Evolutionary conservation across 2,797 vertebrate species (phyloP).

Genomic region (Amblyraja radiata): DNA sequence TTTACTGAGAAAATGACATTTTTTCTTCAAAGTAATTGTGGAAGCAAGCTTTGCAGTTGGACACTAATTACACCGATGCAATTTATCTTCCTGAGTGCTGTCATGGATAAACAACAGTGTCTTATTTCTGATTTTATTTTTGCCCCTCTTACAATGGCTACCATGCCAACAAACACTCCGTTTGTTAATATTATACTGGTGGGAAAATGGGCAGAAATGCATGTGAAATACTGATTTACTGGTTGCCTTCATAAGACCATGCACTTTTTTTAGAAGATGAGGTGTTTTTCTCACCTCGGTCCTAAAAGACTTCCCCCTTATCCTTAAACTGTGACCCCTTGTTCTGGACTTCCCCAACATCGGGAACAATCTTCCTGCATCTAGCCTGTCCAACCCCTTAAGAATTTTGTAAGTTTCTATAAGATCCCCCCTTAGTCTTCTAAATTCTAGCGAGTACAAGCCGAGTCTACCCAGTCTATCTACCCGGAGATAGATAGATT

Average conservation of each 20-base stretch:
- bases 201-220: not conserved
- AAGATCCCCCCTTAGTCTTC: no score
- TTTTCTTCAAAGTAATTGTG: not conserved
- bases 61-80: not conserved
- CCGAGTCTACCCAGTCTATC: no score
- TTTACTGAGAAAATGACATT: not conserved
- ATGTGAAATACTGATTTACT: not conserved
- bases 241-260: not conserved
- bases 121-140: not conserved
- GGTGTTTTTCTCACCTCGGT: no score
- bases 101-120: constrained; percentile 6
- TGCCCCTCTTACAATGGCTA: not conserved
- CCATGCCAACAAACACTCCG: not conserved
- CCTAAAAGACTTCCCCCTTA: no score
- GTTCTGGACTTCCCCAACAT: no score
- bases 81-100: not conserved
- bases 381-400: no score
- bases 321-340: no score
- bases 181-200: not conserved
- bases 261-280: not conserved
- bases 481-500: no score
- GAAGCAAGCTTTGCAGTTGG: not conserved
- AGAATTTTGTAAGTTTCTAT: no score
- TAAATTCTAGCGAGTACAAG: no score
- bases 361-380: no score